Evolutionary conservation across 2,797 vertebrate species (phyloP), one percentile per base, ranked within the genome.

Genomic region (Acanthurus leucopareius): DNA sequence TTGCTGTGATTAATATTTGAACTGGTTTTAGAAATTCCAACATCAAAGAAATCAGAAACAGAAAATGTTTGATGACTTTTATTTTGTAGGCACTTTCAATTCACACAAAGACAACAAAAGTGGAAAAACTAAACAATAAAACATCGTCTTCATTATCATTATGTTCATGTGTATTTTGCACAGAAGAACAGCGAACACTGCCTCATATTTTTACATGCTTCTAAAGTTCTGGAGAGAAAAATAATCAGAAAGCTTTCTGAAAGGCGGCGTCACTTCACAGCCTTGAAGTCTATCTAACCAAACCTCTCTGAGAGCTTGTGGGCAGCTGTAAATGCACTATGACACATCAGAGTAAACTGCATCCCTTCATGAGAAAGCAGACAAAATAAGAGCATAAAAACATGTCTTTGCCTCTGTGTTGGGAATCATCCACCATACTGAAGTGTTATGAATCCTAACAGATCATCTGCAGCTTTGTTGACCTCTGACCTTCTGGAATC

Each of bases 61-160:
- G 44, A 28, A 72, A 32, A 1, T 19, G 3, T 57, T 53, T 17
- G 63, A 73, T 44, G 38, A 63, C 7, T 69, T 89, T 71, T 78
- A 81, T 71, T 84, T 2, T 67, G 65, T 64, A 93, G 89, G 90
- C 91, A 93, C 91, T 90, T 91, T 70, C 40, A 83, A 85, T 83
- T 82, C 84, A 89, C 87, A 86, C 77, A 85, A 66, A 74, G 20
- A 68, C 83, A 88, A 83, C 65, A 80, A 69, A 2, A 17, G 48
- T 85, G 80, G 75, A 86, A 72, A 82, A 88, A 80, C 63, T 42
- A 49, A 62, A 10, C 40, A 78, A 28, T 28, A 44, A 60, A 48
- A 79, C 79, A 82, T 81, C 71, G 35, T 81, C 49, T 66, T 83
- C 11, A 49, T 60, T 6, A 53, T 79, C 61, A 65, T 70, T 62